A percentile compares a stretch with the other conserved stretches of the same genome.
Conservation (phyloP, 2,113 vertebrate genomes). For the Picathartes gymnocephalus region DNA sequence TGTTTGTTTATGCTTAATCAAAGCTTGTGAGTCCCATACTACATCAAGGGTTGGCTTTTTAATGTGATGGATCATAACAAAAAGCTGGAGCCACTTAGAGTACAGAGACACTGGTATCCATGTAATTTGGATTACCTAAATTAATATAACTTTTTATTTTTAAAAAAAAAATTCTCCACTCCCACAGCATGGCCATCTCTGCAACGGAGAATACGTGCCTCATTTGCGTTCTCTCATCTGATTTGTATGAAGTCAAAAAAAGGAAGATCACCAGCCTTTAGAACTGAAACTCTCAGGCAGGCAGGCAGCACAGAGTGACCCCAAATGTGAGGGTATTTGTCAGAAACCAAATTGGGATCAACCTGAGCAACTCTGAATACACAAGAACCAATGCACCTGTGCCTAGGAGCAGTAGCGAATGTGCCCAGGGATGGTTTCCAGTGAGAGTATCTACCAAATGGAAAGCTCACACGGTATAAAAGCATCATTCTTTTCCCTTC, state of each 20-base stretch:
- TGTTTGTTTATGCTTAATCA: constrained; percentile 55
- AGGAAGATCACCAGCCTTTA: neutral
- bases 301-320: neutral
- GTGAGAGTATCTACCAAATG: neutral
- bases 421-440: neutral
- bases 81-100: neutral
- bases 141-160: neutral
- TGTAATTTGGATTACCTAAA: neutral
- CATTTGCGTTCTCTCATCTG: neutral
- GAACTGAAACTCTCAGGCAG: neutral
- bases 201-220: neutral
- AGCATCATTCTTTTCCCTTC: neutral
- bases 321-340: neutral
- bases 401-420: neutral
- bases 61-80: constrained; percentile 17
- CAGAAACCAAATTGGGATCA: neutral
- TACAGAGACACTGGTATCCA: neutral
- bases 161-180: neutral
- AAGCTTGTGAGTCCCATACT: neutral
- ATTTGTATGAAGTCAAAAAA: neutral
- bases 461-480: neutral
- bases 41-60: constrained; percentile 44
- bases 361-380: neutral
- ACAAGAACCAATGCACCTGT: neutral
- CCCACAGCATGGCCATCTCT: neutral